Conservation (phyloP, 2,113 vertebrate species). For the Cathartes aura region DNA sequence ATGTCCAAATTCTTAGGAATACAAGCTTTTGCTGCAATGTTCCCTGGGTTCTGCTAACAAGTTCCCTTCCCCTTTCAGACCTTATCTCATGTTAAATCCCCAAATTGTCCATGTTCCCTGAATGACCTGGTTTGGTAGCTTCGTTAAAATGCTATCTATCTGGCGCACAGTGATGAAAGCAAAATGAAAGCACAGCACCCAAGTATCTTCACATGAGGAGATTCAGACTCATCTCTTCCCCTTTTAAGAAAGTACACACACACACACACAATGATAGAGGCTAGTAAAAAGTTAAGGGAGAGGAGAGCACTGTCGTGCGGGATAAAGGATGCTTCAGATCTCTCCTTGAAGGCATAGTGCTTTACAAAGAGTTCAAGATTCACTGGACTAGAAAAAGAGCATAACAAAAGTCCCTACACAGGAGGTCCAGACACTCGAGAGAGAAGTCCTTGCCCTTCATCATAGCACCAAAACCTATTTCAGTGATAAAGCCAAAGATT, state of each 20-base stretch:
- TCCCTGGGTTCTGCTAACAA: background rate
- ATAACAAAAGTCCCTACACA: background rate
- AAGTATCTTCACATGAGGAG: background rate
- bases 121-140: background rate
- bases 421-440: background rate
- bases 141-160: background rate
- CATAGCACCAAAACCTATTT: background rate
- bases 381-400: background rate
- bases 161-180: background rate
- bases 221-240: background rate
- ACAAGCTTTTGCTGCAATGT: background rate
- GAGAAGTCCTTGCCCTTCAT: background rate
- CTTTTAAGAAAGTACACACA: background rate
- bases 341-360: background rate
- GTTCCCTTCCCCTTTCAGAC: background rate
- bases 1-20: background rate
- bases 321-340: background rate
- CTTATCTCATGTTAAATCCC: background rate
- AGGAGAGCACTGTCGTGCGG: background rate
- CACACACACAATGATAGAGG: fast-evolving
- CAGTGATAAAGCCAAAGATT: background rate
- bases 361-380: background rate
- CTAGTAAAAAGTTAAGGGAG: background rate
- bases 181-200: background rate
- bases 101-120: background rate